Conservation (phyloP, 2,113 vertebrate genomes). For the Megalops atlanticus region DNA sequence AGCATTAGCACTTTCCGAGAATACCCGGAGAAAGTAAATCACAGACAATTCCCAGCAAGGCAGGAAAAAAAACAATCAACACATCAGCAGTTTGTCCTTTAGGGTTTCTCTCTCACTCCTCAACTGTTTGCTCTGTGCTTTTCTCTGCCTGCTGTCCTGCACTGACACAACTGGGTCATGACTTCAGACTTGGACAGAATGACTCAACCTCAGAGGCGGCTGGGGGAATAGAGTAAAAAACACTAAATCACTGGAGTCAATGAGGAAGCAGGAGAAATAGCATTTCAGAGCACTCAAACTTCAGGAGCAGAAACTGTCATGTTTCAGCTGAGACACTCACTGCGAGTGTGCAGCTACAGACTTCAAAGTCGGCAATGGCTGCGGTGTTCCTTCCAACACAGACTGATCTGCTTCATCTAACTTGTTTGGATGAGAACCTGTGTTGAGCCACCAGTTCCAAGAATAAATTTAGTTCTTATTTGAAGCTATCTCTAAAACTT, state of each 20-base stretch:
- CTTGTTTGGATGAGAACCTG: neutral
- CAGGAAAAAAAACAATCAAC: neutral
- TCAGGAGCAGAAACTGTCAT: no score
- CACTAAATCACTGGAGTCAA: neutral
- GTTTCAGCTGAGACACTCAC: no score
- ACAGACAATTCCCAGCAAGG: neutral
- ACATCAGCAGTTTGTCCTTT: neutral
- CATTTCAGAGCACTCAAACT: neutral
- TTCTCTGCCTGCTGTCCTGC: neutral
- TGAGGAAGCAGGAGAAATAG: neutral
- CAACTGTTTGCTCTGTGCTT: neutral
- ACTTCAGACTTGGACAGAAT: neutral
- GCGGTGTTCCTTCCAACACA: neutral
- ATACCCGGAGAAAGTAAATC: neutral
- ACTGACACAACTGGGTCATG: slow-evolving; percentile 24
- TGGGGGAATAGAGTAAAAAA: neutral
- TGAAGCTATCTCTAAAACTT: no score
- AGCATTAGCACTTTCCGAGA: neutral
- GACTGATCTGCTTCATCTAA: neutral
- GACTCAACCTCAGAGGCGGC: neutral
- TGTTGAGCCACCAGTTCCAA: neutral
- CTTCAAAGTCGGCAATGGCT: neutral
- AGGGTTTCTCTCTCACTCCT: neutral
- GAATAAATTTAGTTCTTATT: no score
- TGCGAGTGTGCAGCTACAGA: neutral